Conservation (phyloP, 2,888 invertebrate species). For the Ophion slaviceki region DNA sequence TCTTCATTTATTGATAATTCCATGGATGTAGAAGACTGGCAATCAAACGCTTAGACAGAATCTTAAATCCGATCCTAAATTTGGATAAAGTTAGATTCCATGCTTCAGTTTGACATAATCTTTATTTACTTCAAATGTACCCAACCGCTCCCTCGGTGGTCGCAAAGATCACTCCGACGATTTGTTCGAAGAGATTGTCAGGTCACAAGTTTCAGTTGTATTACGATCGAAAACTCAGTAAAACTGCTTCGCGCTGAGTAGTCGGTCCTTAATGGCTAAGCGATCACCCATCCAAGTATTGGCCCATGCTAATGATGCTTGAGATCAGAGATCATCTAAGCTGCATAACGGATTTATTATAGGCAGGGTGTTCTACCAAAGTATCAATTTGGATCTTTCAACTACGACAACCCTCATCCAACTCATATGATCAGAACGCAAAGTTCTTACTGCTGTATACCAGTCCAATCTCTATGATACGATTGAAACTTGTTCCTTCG, state of each 20-base stretch:
- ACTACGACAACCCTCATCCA: not conserved
- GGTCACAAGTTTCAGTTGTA: no score
- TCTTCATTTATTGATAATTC: not conserved
- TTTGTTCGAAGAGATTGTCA: no score
- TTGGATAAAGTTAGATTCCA: not conserved
- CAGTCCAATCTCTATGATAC: constrained; percentile 53
- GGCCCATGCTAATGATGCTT: no score
- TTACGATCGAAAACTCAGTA: no score
- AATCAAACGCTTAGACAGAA: not conserved
- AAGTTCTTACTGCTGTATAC: not conserved
- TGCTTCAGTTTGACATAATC: not conserved
- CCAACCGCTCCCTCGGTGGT: no score
- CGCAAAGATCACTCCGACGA: no score
- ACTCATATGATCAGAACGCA: not conserved
- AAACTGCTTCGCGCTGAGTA: no score
- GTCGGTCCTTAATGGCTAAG: no score
- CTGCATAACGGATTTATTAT: no score
- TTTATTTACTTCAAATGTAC: not conserved
- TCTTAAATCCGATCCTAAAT: not conserved
- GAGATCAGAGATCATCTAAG: no score
- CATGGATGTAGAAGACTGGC: not conserved
- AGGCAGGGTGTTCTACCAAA: not conserved
- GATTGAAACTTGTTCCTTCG: constrained; percentile 78
- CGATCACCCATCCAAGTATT: no score
- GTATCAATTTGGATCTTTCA: not conserved